Evolutionary conservation across 53 echinoderm and acorn worm genomes (phyloP).

Genomic region (Stichopus horrens): DNA sequence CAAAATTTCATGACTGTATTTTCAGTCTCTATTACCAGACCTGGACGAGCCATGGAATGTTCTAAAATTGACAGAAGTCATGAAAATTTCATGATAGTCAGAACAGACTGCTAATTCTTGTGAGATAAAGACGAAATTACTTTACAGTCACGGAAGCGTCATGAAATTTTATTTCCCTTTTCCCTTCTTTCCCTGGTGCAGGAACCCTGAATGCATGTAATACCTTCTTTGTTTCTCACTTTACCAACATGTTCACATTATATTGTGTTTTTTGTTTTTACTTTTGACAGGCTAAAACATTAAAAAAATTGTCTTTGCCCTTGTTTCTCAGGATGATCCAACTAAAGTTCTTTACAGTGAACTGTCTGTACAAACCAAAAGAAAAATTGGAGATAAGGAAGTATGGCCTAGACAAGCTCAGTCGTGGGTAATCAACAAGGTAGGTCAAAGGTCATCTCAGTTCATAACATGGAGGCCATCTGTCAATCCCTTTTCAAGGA

Average conservation of each 20-base stretch:
- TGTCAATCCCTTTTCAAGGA: neutral
- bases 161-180: no score
- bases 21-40: no score
- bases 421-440: slow-evolving; percentile 94
- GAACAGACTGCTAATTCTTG: no score
- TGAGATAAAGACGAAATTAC: no score
- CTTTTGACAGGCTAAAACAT: neutral
- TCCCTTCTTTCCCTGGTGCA: no score
- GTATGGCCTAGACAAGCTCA: slow-evolving; percentile 85
- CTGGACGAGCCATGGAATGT: no score
- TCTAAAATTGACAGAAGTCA: no score
- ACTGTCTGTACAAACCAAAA: slow-evolving; percentile 68
- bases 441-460: slow-evolving; percentile 20
- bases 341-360: slow-evolving; percentile 70
- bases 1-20: no score
- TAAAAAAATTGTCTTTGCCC: neutral
- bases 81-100: no score
- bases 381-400: slow-evolving; percentile 68
- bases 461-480: neutral
- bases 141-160: no score
- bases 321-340: slow-evolving; percentile 67
- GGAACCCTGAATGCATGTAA: neutral
- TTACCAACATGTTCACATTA: neutral
- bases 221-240: neutral
- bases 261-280: neutral